Conservation (phyloP, 2,113 vertebrate genomes). For the Myrmecobius fasciatus region DNA sequence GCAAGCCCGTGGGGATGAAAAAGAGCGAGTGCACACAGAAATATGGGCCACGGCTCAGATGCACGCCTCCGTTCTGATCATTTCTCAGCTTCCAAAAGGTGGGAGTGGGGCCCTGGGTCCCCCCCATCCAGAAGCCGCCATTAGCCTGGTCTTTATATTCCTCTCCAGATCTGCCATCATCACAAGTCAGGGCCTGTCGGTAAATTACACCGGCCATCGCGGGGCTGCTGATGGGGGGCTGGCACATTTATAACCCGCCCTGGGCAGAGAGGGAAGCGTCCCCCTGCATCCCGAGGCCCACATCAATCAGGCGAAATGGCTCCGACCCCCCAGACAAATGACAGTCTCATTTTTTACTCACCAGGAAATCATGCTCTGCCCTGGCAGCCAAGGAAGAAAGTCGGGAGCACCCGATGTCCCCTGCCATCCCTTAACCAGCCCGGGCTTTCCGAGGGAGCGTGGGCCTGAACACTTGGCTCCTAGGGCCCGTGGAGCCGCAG, state of each 20-base stretch:
- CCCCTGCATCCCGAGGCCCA: not conserved
- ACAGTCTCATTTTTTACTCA: not conserved
- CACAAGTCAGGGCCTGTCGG: not conserved
- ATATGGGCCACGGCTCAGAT: not conserved
- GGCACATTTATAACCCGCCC: not conserved
- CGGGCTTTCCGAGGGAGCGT: not conserved
- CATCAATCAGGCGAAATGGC: not conserved
- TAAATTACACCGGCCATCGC: not conserved
- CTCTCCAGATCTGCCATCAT: not conserved
- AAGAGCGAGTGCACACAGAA: not conserved
- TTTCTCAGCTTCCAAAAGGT: not conserved
- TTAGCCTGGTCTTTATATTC: not conserved
- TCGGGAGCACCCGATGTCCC: no score
- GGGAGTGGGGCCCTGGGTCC: not conserved
- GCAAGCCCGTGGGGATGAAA: not conserved
- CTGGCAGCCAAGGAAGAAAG: not conserved
- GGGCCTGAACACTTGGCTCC: not conserved
- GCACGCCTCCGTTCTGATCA: not conserved
- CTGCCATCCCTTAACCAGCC: not conserved
- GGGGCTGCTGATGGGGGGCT: not conserved
- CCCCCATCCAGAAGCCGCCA: not conserved
- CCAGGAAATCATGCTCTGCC: not conserved
- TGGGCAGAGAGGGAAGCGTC: not conserved
- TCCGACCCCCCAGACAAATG: not conserved
- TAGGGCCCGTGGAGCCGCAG: no score